Conservation (phyloP, 2,888 invertebrate genomes). For the Calameuta idolon region DNA sequence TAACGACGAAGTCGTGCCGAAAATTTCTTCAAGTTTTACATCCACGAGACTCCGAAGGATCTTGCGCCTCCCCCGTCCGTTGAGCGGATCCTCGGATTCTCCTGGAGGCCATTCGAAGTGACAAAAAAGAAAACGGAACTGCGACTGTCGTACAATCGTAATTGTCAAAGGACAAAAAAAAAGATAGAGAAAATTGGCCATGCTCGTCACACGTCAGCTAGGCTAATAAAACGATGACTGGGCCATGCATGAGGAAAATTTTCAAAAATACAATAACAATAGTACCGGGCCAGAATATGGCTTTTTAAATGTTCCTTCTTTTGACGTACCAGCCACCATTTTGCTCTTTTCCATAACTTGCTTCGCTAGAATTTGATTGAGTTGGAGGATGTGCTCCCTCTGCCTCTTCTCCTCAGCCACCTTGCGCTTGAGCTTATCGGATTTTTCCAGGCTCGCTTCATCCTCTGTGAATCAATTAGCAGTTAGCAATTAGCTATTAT, state of each 20-base stretch:
- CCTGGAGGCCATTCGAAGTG: not conserved
- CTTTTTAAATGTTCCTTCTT: too few species aligned
- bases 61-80: not conserved
- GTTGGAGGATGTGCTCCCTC: conserved; percentile 87
- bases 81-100: not conserved
- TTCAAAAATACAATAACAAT: conserved; percentile 8
- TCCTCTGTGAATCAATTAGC: conserved; percentile 43
- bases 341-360: conserved; percentile 96
- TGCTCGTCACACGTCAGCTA: conserved; percentile 15
- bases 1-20: conserved; percentile 13
- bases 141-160: not conserved
- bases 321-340: conserved; percentile 88
- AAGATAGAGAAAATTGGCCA: not conserved
- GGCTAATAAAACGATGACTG: conserved; percentile 7
- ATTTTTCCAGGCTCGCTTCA: conserved; percentile 49
- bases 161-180: not conserved
- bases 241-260: conserved; percentile 23
- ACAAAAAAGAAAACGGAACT: not conserved
- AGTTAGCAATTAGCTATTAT: not conserved
- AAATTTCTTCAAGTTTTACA: conserved; percentile 1
- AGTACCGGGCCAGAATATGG: not conserved
- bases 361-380: conserved; percentile 92
- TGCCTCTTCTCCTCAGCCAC: conserved; percentile 87
- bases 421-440: conserved; percentile 75
- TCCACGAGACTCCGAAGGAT: conserved; percentile 1